Conservation (phyloP, 2,888 invertebrate genomes). For the Thymelicus acteon region DNA sequence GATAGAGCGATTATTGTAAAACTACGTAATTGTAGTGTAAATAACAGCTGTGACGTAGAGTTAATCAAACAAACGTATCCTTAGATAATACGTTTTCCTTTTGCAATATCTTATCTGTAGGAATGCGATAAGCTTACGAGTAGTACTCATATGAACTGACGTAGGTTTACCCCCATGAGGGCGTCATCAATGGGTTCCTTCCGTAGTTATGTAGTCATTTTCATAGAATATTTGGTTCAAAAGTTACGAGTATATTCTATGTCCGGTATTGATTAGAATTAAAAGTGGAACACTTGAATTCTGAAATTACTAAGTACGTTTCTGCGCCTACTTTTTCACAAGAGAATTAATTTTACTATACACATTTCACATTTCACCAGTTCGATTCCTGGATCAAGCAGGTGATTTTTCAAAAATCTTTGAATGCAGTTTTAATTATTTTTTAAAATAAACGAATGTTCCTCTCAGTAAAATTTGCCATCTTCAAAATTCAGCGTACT, state of each 20-base stretch:
- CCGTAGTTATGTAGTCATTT: neutral
- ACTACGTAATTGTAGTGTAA: conserved; percentile 45
- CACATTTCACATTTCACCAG: too few relatives aligned
- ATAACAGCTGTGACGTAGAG: conserved; percentile 42
- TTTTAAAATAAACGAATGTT: too few relatives aligned
- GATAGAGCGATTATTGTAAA: conserved; percentile 27
- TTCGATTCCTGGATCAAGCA: too few relatives aligned
- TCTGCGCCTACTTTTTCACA: too few relatives aligned
- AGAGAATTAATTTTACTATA: too few relatives aligned
- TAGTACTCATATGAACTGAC: conserved; percentile 7
- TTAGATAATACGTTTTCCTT: conserved; percentile 26
- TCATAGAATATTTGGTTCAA: neutral
- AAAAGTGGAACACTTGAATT: neutral
- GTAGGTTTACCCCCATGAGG: conserved; percentile 23
- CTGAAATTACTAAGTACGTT: neutral
- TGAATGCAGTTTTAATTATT: too few relatives aligned
- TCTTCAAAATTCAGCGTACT: too few relatives aligned
- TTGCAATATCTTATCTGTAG: conserved; percentile 25
- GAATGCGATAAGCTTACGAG: neutral
- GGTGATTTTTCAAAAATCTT: too few relatives aligned
- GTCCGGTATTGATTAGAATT: neutral
- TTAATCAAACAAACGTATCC: conserved; percentile 40
- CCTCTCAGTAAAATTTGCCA: too few relatives aligned
- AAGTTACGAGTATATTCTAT: neutral
- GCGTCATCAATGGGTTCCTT: conserved; percentile 3